Base-by-base conservation (phyloP, 2,797 vertebrate species). In the Cyprinella venusta region DNA sequence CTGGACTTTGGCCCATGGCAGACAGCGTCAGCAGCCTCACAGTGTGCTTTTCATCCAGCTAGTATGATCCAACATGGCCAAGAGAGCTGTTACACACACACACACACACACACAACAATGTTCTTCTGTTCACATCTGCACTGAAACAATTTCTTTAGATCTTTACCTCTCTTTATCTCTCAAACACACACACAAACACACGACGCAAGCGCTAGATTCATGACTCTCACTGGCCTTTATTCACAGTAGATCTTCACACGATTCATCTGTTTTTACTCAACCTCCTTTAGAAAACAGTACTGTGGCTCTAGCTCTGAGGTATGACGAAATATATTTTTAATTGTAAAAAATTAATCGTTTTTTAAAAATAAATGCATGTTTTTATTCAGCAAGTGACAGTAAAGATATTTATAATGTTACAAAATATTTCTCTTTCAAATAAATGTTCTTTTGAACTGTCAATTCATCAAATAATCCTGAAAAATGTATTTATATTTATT, bases 121-220 rank as follows among this genome's bases (percentile, higher is more conserved):
- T 91, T 90, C 87, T 86, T 90, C 91, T 93, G 91, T 92, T 85
- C 90, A 93, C 90, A 94, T 93, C 91, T 92, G 89, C 90, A 76
- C 71, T 79, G 86, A 86, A 90, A 92, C 76, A 85, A 83, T 80
- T 86, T 81, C 86, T 75, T 89, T 65, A 76, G 83, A 91, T 87
- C 87, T 70, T 76, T 90, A 33, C 65, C 70, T 69, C 30, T 80
- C 71, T 75, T 89, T 87, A 76, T 82, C 88, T 88, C 87, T 85
- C 59, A n/a, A 85, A 76, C 80, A 83, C 54, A 84, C 71, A 71
- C 52, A 59, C 61, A 80, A 13, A 72, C 52, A 59, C 61, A 77
- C 21, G 1, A 42, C 16, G 65, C 42, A 42, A 36, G 21, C 2
- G 16, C 56, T n/a, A 52, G 30, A 63, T 72, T 74, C 69, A 74